Conservation (phyloP, 2,888 invertebrate genomes). For the Polia nebulosa region DNA sequence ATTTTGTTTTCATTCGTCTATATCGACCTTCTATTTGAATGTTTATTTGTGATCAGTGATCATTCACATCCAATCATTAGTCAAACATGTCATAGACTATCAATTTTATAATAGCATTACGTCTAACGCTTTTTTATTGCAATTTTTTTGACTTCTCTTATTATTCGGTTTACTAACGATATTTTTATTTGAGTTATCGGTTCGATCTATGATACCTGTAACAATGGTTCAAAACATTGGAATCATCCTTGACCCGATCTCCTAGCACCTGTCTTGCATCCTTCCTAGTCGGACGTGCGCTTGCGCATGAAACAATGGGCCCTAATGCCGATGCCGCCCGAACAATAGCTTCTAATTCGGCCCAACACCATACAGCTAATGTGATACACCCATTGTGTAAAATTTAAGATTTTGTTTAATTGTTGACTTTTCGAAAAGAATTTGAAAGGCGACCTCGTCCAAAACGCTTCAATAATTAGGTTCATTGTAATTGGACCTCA, state of each 20-base stretch:
- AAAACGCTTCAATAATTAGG: constrained; percentile 49
- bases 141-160: constrained; percentile 45
- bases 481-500: constrained; percentile 61
- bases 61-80: constrained; percentile 42
- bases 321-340: constrained; percentile 72
- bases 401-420: constrained; percentile 62
- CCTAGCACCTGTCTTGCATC: constrained; percentile 75
- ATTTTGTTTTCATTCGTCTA: constrained; percentile 40
- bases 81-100: constrained; percentile 41
- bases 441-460: constrained; percentile 66
- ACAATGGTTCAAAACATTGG: constrained; percentile 60
- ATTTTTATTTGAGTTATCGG: constrained; percentile 37
- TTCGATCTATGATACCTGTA: constrained; percentile 44
- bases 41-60: constrained; percentile 36
- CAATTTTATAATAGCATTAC: constrained; percentile 35
- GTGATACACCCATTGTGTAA: constrained; percentile 61
- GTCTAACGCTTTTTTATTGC: constrained; percentile 31
- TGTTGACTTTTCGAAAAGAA: constrained; percentile 59
- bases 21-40: constrained; percentile 38
- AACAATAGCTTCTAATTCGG: constrained; percentile 77
- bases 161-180: constrained; percentile 32
- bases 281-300: constrained; percentile 67
- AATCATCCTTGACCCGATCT: constrained; percentile 77
- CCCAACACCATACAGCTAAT: constrained; percentile 66
- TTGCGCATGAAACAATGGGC: constrained; percentile 75